Evolutionary conservation across 2,113 vertebrate genomes (phyloP).

Genomic region (Gymnorhina tibicen): DNA sequence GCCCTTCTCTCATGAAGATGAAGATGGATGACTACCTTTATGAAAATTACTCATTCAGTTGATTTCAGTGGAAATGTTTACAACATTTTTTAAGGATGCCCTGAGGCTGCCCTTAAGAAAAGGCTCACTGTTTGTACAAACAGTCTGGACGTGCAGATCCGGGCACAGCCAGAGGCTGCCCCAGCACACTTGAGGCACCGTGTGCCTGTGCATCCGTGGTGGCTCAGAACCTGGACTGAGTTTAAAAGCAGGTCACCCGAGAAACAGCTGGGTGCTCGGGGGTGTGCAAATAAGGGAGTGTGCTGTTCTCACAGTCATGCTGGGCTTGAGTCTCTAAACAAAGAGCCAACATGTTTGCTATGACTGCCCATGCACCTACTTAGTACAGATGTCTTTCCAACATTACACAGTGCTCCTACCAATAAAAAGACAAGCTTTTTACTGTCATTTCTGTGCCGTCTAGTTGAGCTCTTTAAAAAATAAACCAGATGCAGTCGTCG

Average conservation of each 20-base stretch:
- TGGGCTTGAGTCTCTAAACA: not conserved
- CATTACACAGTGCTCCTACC: not conserved
- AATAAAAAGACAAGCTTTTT: not conserved
- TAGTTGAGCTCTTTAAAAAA: not conserved
- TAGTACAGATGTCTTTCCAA: not conserved
- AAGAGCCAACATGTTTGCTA: not conserved
- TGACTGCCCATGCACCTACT: not conserved
- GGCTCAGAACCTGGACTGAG: not conserved
- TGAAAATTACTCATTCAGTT: not conserved
- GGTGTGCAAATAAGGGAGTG: not conserved
- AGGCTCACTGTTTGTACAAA: not conserved
- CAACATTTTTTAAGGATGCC: not conserved
- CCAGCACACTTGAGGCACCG: fast-evolving
- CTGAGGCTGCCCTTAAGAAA: not conserved
- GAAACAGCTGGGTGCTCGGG: not conserved
- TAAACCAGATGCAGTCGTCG: not conserved
- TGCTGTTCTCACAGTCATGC: not conserved
- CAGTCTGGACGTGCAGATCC: not conserved
- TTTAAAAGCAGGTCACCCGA: not conserved
- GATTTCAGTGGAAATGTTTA: not conserved
- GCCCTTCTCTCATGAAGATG: not conserved
- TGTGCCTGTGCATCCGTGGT: not conserved
- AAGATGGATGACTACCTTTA: not conserved
- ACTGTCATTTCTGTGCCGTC: not conserved
- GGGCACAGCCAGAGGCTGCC: not conserved